A percentile compares a stretch with the other conserved stretches of the same genome.
Conservation (phyloP, 2,113 vertebrate species). For the Otocyon megalotis region DNA sequence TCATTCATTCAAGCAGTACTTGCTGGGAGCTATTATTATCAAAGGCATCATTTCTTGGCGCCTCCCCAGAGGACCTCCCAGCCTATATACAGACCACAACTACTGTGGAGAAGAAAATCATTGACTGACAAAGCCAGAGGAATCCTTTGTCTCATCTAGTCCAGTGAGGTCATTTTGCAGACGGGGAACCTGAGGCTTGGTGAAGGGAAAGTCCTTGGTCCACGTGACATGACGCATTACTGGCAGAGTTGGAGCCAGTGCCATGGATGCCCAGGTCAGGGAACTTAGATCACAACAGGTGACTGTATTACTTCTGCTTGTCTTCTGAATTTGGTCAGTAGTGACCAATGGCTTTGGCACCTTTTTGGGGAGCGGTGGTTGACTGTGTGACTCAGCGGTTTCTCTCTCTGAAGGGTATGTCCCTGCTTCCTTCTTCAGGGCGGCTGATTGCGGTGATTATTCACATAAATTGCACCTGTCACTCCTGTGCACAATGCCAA, state of each 20-base stretch:
- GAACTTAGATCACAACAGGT: background rate
- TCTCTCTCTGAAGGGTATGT: background rate
- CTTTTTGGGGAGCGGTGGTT: background rate
- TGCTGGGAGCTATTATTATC: background rate
- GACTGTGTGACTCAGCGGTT: conserved; percentile 47
- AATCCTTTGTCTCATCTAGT: background rate
- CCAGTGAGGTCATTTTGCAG: background rate
- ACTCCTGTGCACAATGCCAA: conserved; percentile 60
- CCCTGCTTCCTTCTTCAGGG: conserved; percentile 43
- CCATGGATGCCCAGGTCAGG: background rate
- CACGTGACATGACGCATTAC: background rate
- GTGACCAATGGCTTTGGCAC: background rate
- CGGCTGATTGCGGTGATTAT: conserved; percentile 62
- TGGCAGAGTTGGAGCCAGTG: background rate
- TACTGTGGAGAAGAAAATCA: background rate
- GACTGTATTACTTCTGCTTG: background rate
- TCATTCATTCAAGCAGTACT: background rate
- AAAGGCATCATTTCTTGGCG: background rate
- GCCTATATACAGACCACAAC: background rate
- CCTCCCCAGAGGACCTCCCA: background rate
- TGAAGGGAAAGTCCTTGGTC: background rate
- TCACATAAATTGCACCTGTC: conserved; percentile 79
- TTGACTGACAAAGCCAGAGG: background rate
- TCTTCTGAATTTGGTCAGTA: background rate
- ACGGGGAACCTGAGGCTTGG: conserved; percentile 7